Conservation (phyloP, 2,888 invertebrate species). For the Nemurella pictetii region DNA sequence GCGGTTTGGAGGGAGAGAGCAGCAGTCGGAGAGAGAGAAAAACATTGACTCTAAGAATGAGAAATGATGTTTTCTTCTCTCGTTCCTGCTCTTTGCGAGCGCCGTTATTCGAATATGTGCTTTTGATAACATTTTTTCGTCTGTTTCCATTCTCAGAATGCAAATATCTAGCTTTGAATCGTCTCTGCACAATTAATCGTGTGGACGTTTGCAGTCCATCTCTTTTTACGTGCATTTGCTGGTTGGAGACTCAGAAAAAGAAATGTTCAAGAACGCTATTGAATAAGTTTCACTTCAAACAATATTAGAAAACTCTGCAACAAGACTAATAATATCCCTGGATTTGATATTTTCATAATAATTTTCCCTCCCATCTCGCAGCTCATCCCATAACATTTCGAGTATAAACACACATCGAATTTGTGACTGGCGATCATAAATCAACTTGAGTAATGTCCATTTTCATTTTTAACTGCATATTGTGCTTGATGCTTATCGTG, state of each 20-base stretch:
- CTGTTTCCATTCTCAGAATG: not conserved
- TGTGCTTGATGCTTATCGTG: not conserved
- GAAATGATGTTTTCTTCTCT: not conserved
- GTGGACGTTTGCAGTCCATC: not conserved
- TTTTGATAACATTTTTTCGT: not conserved
- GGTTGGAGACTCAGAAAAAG: not conserved
- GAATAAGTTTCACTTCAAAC: not conserved
- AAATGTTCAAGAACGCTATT: not conserved
- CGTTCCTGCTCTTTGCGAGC: not conserved
- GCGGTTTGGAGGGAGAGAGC: not conserved
- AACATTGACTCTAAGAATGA: not conserved
- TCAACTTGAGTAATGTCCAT: not conserved
- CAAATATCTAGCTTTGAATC: not conserved
- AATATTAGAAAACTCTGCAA: not conserved
- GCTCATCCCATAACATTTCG: not conserved
- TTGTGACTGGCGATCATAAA: not conserved
- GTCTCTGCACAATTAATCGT: not conserved
- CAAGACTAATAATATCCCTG: not conserved
- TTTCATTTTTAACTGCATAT: not conserved
- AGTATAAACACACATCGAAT: not conserved
- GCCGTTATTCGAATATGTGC: not conserved
- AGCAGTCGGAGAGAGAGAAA: not conserved
- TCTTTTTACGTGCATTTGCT: not conserved
- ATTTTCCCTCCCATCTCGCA: not conserved
- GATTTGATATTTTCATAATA: not conserved